Percentiles rank a stretch among this genome's conserved stretches.
Evolutionary conservation across 1,140 invertebrate species (phyloP).

Genomic region (Monochamus saltuarius): DNA sequence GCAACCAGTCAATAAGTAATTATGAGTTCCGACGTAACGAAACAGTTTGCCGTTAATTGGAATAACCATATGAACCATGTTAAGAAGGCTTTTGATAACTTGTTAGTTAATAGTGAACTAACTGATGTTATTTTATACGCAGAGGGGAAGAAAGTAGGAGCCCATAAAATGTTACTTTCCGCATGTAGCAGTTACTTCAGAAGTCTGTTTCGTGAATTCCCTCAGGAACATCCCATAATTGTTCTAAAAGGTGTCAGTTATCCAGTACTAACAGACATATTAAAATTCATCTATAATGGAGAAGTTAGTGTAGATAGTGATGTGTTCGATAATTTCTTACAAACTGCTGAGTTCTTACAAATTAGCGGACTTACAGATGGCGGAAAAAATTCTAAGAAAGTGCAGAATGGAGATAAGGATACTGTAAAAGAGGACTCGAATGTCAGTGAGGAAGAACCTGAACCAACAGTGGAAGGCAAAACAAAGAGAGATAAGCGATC

Average conservation of each 20-base stretch:
- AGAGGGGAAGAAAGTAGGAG: slow-evolving; percentile 78
- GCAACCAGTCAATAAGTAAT: no score
- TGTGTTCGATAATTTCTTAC: slow-evolving; percentile 62
- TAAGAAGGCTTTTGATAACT: slow-evolving; percentile 73
- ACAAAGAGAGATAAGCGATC: slow-evolving; percentile 24
- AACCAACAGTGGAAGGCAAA: slow-evolving; percentile 38
- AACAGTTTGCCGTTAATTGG: slow-evolving; percentile 76
- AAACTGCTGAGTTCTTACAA: slow-evolving; percentile 64
- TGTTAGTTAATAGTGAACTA: slow-evolving; percentile 75
- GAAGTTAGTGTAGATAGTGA: slow-evolving; percentile 70
- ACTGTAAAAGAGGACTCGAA: background rate
- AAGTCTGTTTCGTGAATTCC: slow-evolving; percentile 81
- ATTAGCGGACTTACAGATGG: slow-evolving; percentile 65
- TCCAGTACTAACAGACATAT: slow-evolving; percentile 75
- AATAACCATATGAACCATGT: slow-evolving; percentile 75
- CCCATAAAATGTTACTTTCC: slow-evolving; percentile 82
- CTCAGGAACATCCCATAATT: slow-evolving; percentile 82
- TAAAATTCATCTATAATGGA: slow-evolving; percentile 77
- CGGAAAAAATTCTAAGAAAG: background rate
- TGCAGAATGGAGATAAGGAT: background rate
- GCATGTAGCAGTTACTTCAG: slow-evolving; percentile 82
- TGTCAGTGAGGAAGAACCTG: background rate
- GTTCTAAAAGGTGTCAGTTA: slow-evolving; percentile 83
- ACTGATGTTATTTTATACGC: slow-evolving; percentile 85
- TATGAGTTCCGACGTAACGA: background rate